These are phyloP conservation scores for Plecotus auritus DNA, from an alignment of 2,113 vertebrate species.

Conservation along the genomic window DNA sequence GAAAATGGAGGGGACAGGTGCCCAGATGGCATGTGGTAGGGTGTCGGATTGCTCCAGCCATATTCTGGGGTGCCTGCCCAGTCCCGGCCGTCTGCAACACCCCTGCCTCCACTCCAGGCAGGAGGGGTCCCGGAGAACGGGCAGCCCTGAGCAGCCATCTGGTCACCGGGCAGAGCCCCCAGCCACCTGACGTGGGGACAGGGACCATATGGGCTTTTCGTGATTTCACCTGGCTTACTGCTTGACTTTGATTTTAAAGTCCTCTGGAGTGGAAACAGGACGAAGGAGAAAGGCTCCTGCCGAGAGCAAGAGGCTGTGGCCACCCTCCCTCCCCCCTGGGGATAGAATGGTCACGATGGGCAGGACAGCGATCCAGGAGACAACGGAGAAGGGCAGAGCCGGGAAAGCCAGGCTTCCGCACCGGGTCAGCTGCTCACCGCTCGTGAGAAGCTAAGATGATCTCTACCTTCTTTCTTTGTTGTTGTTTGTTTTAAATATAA, in stretches of 20 bases:
- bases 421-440: not conserved
- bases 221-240: slow-evolving; percentile 49
- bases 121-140: slow-evolving; percentile 36
- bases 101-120: not conserved
- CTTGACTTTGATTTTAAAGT: slow-evolving; percentile 41
- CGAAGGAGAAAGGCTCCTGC: not conserved
- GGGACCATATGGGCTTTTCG: slow-evolving; percentile 51
- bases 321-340: not conserved
- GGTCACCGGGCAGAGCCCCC: slow-evolving; percentile 52
- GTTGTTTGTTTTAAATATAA: too few relatives aligned
- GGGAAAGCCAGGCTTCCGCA: not conserved
- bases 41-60: not conserved
- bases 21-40: slow-evolving; percentile 63
- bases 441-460: not conserved
- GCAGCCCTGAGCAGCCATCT: slow-evolving; percentile 56
- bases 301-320: not conserved
- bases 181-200: slow-evolving; percentile 48
- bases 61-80: slow-evolving; percentile 59
- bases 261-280: slow-evolving; percentile 22
- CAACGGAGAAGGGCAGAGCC: not conserved
- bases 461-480: not conserved
- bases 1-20: slow-evolving; percentile 39
- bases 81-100: slow-evolving; percentile 26
- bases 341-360: not conserved
- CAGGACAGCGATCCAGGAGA: not conserved